Percentiles rank a stretch among this genome's conserved stretches.
These are phyloP conservation scores for Lomographa bimaculata DNA, from an alignment of 2,888 invertebrate genomes.

Conservation along the genomic window DNA sequence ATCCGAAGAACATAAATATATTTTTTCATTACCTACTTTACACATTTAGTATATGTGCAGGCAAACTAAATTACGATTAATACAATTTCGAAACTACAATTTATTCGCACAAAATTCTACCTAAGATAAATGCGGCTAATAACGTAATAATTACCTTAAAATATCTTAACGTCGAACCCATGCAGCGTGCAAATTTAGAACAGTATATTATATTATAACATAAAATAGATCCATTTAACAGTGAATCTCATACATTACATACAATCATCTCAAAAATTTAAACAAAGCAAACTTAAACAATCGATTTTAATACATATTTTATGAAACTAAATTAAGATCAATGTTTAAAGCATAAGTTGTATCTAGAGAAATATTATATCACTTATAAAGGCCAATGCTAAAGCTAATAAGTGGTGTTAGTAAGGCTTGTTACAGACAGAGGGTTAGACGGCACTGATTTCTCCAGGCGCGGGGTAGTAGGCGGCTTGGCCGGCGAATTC, in stretches of 20 bases:
- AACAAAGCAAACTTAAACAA: no score
- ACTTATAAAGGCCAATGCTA: conserved; percentile 27
- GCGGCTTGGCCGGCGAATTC: conserved; percentile 84
- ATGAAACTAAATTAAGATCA: conserved; percentile 33
- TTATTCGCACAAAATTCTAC: no score
- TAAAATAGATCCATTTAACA: no score
- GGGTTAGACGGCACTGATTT: conserved; percentile 55
- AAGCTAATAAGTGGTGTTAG: conserved; percentile 33
- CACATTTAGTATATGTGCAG: no score
- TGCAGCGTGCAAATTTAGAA: conserved; percentile 15
- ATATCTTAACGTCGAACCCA: conserved; percentile 6
- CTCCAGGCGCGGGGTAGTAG: conserved; percentile 68
- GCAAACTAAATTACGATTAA: no score
- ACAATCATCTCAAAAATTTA: no score
- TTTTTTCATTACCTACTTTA: no score
- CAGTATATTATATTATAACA: no score
- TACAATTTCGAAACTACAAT: no score
- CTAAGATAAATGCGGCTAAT: no score
- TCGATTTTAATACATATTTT: conserved; percentile 21
- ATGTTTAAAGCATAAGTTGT: conserved; percentile 18
- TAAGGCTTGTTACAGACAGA: conserved; percentile 50
- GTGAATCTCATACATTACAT: no score
- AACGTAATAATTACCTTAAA: conserved; percentile 14
- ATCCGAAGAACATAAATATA: no score
- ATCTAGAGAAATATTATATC: conserved; percentile 2